Evolutionary conservation across 2,888 invertebrate species (phyloP).

Genomic region (Cephus spinipes): DNA sequence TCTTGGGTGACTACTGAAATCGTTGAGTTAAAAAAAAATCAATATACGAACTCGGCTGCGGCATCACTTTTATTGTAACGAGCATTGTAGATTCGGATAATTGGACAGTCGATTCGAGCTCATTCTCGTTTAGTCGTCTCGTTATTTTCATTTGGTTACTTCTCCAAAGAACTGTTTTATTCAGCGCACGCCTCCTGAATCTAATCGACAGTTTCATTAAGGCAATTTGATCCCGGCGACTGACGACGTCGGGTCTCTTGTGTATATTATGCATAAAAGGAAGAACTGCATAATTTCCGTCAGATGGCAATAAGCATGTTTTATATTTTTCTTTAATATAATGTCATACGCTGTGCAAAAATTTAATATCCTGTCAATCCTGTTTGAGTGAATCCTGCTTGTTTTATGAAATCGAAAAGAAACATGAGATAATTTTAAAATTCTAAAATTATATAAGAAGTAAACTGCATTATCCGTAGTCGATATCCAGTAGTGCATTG

Average conservation of each 20-base stretch:
- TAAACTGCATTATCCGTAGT: not conserved
- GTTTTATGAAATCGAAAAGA: not conserved
- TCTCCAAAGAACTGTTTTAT: not conserved
- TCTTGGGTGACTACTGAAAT: not conserved
- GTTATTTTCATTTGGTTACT: not conserved
- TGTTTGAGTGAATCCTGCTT: not conserved
- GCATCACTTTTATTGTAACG: not conserved
- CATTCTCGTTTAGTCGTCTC: not conserved
- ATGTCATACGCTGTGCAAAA: not conserved
- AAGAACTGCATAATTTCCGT: not conserved
- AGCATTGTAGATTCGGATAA: not conserved
- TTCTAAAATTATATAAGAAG: not conserved
- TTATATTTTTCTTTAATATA: not conserved
- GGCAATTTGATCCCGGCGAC: not conserved
- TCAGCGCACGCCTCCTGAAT: not conserved
- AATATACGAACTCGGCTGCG: not conserved
- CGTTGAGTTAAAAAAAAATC: not conserved
- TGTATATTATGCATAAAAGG: not conserved
- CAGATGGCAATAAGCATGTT: not conserved
- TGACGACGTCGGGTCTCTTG: not conserved
- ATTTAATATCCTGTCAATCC: not conserved
- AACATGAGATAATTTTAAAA: not conserved
- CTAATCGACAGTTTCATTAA: not conserved
- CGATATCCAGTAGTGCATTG: not conserved
- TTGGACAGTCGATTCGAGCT: not conserved